Evolutionary conservation across 2,888 invertebrate genomes (phyloP), one percentile per base, ranked within the genome.

Genomic region (Oscheius sp.): DNA sequence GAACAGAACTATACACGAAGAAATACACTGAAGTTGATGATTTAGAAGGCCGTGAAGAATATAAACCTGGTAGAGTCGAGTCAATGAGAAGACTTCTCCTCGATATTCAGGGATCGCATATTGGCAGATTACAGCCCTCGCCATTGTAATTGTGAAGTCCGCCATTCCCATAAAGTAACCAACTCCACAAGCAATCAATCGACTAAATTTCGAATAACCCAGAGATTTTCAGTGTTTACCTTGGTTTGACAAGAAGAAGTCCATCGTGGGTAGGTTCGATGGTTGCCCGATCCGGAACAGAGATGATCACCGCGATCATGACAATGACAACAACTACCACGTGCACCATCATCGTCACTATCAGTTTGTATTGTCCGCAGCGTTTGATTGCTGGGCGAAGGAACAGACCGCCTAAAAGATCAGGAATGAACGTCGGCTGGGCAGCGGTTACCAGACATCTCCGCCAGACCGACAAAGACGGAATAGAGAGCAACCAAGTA

Each of bases 71-170:
- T 78, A 82, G 29, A 82, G 71, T 45, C 79, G 74, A 43, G 80
- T 77, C n/a, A 82, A 53, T 27, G 80, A 78, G 73, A 82, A 82
- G 18, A 77, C 78, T 63, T 82, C 78, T 64, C 76, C 73, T 29
- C 82, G 69, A 45, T 72, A 76, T 13, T 79, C 75, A 6, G 82
- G 80, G 16, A 80, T 73, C 9, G 80, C 82, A 1, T 76, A 76
- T 56, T 78, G 78, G 52, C 82, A 82, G 69, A 82, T 82, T 25
- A 80, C 78, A 23, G 77, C 78, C 13, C 82, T 69, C 18, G 78
- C 77, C 76, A 79, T 82, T 53, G 79, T 82, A 43, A 80, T 76
- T 52, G 75, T 75, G 46, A 76, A 76, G 59, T 82, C 82, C 18
- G 78, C 76, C 41, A 81, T 59, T 41, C 82, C 82, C 63, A 80